These are phyloP conservation scores for Ptycholaimellus sp. DNA, from an alignment of 2,888 invertebrate species.

Conservation along the genomic window DNA sequence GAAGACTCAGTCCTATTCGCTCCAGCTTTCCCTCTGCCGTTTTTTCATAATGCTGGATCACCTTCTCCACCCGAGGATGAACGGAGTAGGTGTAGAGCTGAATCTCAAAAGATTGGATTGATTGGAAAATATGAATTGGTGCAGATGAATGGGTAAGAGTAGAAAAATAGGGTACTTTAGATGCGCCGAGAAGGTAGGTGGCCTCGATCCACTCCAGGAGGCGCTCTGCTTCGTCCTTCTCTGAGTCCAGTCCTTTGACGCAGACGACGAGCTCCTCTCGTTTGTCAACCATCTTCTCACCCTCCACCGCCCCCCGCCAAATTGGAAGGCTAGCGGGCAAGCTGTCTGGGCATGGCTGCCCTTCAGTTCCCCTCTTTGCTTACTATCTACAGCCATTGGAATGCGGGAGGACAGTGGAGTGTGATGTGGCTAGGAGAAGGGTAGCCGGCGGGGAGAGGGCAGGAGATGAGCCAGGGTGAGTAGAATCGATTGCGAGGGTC, in stretches of 20 bases:
- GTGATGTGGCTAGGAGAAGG: conserved; percentile 18
- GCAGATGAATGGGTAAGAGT: background rate
- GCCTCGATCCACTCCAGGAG: conserved; percentile 83
- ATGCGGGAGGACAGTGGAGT: background rate
- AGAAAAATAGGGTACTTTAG: conserved; percentile 7
- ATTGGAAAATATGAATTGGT: no score
- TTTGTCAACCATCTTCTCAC: conserved; percentile 14
- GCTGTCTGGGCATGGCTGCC: no score
- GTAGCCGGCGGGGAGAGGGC: conserved; percentile 15
- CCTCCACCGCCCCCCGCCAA: background rate
- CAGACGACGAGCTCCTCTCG: conserved; percentile 40
- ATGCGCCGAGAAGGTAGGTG: conserved; percentile 57
- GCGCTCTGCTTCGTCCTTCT: conserved; percentile 50
- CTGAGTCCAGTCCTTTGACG: conserved; percentile 63
- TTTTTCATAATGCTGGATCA: conserved; percentile 37
- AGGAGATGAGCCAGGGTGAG: conserved; percentile 14
- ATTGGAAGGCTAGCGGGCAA: background rate
- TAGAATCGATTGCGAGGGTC: conserved; percentile 20
- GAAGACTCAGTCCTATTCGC: conserved; percentile 40
- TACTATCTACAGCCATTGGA: background rate
- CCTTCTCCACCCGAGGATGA: conserved; percentile 71
- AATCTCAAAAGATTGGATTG: no score
- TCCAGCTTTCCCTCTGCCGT: conserved; percentile 33
- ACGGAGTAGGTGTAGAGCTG: conserved; percentile 58
- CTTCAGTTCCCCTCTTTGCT: no score